Evolutionary conservation across 2,888 invertebrate species (phyloP), one percentile per base, ranked within the genome.

Genomic region (Agriopis aurantiaria): DNA sequence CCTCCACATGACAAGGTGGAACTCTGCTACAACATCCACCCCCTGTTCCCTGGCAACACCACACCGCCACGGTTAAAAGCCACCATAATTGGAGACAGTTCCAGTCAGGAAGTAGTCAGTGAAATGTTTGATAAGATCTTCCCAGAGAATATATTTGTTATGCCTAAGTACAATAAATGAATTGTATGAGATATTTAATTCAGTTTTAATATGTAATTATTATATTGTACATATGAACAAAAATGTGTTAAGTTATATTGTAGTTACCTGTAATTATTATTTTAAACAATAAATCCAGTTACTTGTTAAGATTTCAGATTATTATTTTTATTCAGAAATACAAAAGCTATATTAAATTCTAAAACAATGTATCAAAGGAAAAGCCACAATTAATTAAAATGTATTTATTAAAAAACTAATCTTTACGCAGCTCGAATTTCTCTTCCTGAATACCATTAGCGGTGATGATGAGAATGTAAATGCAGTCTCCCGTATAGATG

Each of bases 401-500:
- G 77, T 77, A 61, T 75, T 76, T 74, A 79, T 81, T 80, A 81
- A 43, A 73, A 68, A 8, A 68, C 95, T 97, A 99, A 97, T 99
- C 99, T 90, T 96, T 97, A 85, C 99, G 96, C 72, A 99, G 95
- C 72, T 96, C 95, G 89, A 98, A 97, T 78, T 96, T 96, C 86
- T 96, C 96, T 85, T 96, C 96, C 75, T 95, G 95, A 70, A 98
- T 95, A 0, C 99, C 99, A 91, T 97, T 97, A 79, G 97, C 97
- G 17, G 98, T 98, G 77, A 99, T 97, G 73, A 99, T 95, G 80
- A 97, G 96, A 77, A 99, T 97, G 71, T 95, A 94, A 78, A 99
- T 97, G 69, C 96, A 96, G 93, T 99, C 99, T 60, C 99, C 99
- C 69, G 99, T 99, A 84, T 98, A 97, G 83, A 99, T 99, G 88